These are phyloP conservation scores for Melanerpes aurifrons DNA, from an alignment of 2,113 vertebrate species.

Conservation along the genomic window DNA sequence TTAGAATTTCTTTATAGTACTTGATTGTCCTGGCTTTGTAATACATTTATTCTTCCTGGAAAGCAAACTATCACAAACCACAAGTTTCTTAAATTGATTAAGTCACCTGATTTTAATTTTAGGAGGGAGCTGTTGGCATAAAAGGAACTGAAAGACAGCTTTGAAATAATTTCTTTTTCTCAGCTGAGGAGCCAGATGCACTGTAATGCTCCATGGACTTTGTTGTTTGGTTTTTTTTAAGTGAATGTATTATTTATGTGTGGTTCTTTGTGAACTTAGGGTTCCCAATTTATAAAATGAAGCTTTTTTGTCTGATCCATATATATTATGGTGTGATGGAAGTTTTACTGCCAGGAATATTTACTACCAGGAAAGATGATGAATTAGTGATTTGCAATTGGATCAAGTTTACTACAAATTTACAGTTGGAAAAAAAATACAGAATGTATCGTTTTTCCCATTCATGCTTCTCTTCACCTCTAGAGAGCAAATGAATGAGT, in stretches of 20 bases:
- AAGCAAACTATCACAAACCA: background rate
- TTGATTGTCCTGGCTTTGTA: background rate
- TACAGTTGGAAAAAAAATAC: background rate
- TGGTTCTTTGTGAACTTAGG: background rate
- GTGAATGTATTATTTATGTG: background rate
- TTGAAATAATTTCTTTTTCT: background rate
- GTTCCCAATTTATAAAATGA: background rate
- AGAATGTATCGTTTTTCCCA: background rate
- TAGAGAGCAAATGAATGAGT: background rate
- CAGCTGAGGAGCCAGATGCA: background rate
- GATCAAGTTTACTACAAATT: background rate
- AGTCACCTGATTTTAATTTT: background rate
- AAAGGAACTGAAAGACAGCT: background rate
- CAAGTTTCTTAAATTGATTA: background rate
- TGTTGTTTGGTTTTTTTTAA: background rate
- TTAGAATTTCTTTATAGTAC: background rate
- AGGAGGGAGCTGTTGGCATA: background rate
- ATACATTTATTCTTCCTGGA: background rate
- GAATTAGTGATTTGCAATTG: background rate
- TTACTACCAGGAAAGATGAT: background rate
- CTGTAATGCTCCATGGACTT: background rate
- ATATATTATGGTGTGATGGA: background rate
- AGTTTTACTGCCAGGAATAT: background rate
- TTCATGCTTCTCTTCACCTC: background rate
- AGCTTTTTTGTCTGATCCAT: background rate